A percentile compares a stretch with the other conserved stretches of the same genome.
phyloP scores from a whole-genome alignment of 2,888 invertebrate genomes.

The Caenorhabditis sp. region DNA sequence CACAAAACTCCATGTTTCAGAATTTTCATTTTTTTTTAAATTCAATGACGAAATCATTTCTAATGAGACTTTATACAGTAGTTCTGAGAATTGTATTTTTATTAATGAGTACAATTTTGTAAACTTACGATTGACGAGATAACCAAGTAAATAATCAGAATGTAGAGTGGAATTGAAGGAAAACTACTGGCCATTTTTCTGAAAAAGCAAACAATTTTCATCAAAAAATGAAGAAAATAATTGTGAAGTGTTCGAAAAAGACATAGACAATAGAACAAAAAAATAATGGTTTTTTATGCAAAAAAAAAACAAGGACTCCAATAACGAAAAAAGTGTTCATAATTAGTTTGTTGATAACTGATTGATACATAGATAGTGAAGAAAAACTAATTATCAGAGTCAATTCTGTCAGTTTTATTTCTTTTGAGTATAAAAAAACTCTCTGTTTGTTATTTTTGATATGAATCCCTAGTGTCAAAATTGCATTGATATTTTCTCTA shows the following conservation, averaged over 20 bases:
- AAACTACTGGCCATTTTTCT: constrained; percentile 1
- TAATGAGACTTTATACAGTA: not conserved
- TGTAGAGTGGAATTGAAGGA: constrained; percentile 2
- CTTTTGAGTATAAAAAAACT: no score
- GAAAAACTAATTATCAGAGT: no score
- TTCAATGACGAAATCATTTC: no score
- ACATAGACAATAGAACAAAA: not conserved
- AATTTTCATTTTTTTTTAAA: no score
- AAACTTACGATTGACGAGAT: constrained; percentile 1
- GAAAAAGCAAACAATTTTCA: not conserved
- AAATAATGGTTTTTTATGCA: not conserved
- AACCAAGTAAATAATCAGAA: not conserved
- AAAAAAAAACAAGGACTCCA: not conserved
- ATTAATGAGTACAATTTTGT: not conserved
- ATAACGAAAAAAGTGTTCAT: not conserved
- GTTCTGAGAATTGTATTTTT: not conserved
- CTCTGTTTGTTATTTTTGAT: no score
- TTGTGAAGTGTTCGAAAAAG: not conserved
- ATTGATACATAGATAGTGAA: not conserved
- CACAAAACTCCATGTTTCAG: no score
- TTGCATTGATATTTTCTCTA: no score
- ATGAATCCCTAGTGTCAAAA: no score
- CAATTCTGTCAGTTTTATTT: no score
- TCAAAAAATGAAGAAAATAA: not conserved
- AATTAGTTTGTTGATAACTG: not conserved